Percentiles rank a stretch among this genome's conserved stretches.
These are phyloP conservation scores for Paracentrotus lividus DNA, from an alignment of 53 echinoderm and acorn worm species.

Conservation along the genomic window DNA sequence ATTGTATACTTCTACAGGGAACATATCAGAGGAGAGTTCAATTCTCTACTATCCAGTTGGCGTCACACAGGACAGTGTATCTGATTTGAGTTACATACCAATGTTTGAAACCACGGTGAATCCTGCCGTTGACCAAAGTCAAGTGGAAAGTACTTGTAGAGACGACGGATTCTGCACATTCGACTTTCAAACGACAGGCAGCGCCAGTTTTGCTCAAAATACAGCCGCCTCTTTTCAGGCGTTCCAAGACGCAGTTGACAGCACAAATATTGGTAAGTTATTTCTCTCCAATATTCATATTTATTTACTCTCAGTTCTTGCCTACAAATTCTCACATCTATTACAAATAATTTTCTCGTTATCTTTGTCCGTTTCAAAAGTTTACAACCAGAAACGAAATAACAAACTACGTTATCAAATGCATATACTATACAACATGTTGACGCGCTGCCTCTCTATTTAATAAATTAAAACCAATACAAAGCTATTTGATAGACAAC, in stretches of 20 bases:
- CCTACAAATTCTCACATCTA: too few species aligned
- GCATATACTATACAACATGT: too few species aligned
- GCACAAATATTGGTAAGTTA: background rate
- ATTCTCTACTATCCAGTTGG: slow-evolving; percentile 20
- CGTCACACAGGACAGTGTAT: background rate
- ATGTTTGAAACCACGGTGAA: background rate
- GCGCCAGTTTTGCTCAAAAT: slow-evolving; percentile 29
- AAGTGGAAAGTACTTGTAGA: background rate
- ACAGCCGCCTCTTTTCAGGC: background rate
- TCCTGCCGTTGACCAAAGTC: background rate
- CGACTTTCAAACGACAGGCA: slow-evolving; percentile 30
- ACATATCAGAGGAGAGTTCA: background rate
- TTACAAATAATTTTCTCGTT: too few species aligned
- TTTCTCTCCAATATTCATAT: background rate
- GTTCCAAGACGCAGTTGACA: slow-evolving; percentile 13
- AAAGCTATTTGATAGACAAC: too few species aligned
- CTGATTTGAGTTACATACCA: slow-evolving; percentile 20
- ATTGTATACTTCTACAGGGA: background rate
- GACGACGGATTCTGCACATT: slow-evolving; percentile 23
- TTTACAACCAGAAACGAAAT: too few species aligned
- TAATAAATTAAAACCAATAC: too few species aligned
- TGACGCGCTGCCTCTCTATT: too few species aligned
- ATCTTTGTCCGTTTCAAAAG: too few species aligned
- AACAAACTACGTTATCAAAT: too few species aligned
- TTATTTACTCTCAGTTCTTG: too few species aligned